Conservation (phyloP, 53 echinoderm and acorn worm genomes). For the Mesocentrotus franciscanus region DNA sequence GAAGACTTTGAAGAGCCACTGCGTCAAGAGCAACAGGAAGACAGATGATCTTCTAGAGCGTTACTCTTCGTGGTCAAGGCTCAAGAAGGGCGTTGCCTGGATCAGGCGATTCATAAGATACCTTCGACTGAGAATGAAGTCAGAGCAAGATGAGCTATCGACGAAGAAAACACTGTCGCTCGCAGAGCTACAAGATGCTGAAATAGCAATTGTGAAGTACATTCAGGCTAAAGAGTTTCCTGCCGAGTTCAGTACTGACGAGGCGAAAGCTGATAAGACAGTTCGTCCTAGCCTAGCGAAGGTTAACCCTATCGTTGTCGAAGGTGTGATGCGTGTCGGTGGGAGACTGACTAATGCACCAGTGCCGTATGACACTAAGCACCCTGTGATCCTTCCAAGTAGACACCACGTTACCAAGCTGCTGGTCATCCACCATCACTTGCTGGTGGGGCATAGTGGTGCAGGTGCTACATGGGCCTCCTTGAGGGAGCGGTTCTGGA, state of each 20-base stretch:
- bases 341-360: slow-evolving; percentile 49
- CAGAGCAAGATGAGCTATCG: slow-evolving; percentile 15
- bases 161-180: not conserved
- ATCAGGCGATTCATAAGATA: slow-evolving; percentile 55
- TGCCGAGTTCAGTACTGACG: not conserved
- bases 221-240: slow-evolving; percentile 69
- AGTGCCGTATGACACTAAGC: too few relatives aligned
- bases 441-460: slow-evolving; percentile 65
- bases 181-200: slow-evolving; percentile 51
- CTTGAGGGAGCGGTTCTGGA: slow-evolving; percentile 71
- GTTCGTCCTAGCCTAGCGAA: not conserved
- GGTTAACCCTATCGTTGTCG: slow-evolving; percentile 55
- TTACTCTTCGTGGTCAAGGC: slow-evolving; percentile 40
- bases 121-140: slow-evolving; percentile 6
- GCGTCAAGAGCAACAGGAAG: slow-evolving; percentile 31
- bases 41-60: not conserved
- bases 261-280: slow-evolving; percentile 5
- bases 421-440: slow-evolving; percentile 70
- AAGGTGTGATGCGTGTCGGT: slow-evolving; percentile 66
- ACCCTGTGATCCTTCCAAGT: slow-evolving; percentile 72
- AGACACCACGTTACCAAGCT: slow-evolving; percentile 69
- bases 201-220: slow-evolving; percentile 62
- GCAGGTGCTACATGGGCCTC: slow-evolving; percentile 67
- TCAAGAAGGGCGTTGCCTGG: slow-evolving; percentile 70
- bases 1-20: slow-evolving; percentile 29